Evolutionary conservation across 2,888 invertebrate genomes (phyloP), one percentile per base, ranked within the genome.

Genomic region (Nephrotoma flavescens): DNA sequence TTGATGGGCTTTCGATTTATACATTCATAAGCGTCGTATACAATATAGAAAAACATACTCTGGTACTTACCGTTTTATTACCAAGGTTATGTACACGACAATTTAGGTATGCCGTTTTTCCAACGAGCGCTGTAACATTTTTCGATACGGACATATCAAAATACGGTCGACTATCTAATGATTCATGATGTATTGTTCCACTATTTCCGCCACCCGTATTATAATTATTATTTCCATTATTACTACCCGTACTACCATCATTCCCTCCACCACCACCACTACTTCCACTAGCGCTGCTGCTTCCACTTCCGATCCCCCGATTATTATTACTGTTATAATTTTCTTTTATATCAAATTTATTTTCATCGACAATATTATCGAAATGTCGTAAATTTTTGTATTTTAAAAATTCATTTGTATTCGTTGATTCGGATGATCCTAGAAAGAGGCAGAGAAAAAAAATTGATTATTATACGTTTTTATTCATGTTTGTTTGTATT

Each of bases 111-210:
- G 96, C 95, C 2, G 95, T 95, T 91, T 95, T 95, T 47, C 95
- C 96, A 9, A 96, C 96, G 15, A 96, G 92, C 0, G 96, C 95
- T 31, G 96, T 96, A 87, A 96, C 95, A 89, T 96, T 96, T 89
- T 93, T 94, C 52, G 95, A 95, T 87, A 94, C 95, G 0, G 93
- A 92, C 87, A 94, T 92, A 89, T 96, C 95, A 90, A 96, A 96
- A 90, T 94, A 94, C 0, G 96, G 95, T 7, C 95, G 95, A 85
- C 95, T 92, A 86, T 92, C 93, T 12, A 89, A 84, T 84, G 42
- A 41, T 42, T 84, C 84, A 84, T 84, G 84, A 84, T 42, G 41
- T 42, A 42, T 9, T 42, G 41, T 84, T n/a, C 84, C 84, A 42
- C 41, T 84, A 42, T 4, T 84, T 42, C 42, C 84, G 2, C 42